Percentiles rank a stretch among this genome's conserved stretches.
These are phyloP conservation scores for Orientallactaga bullata DNA, from an alignment of 2,113 vertebrate species.

Conservation along the genomic window DNA sequence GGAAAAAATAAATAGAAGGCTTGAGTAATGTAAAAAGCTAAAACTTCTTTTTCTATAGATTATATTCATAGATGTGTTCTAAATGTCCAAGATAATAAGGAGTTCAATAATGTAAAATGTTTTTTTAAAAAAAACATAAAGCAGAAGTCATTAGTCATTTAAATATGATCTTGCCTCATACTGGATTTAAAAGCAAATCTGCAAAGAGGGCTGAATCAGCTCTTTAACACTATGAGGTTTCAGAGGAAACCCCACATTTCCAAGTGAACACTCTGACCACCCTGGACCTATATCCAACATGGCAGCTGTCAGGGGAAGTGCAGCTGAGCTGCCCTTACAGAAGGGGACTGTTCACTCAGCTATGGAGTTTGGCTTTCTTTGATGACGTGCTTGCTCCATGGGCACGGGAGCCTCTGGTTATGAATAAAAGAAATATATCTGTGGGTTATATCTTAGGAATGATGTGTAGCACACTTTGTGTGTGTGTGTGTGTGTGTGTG, in stretches of 20 bases:
- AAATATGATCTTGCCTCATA: not conserved
- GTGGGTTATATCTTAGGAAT: not conserved
- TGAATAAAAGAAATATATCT: not conserved
- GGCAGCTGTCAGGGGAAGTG: too few relatives aligned
- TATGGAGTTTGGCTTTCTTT: too few relatives aligned
- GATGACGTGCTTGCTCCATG: too few relatives aligned
- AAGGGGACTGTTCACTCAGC: too few relatives aligned
- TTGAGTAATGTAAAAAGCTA: constrained; percentile 68
- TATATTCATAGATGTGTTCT: constrained; percentile 28
- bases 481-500: too few relatives aligned
- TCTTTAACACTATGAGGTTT: not conserved
- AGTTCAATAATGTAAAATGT: constrained; percentile 41
- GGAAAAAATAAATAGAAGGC: constrained; percentile 67
- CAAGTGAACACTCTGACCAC: not conserved
- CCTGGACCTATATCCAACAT: not conserved
- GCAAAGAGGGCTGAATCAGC: not conserved
- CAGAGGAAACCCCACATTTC: not conserved
- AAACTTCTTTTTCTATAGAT: constrained; percentile 75
- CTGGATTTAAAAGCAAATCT: not conserved
- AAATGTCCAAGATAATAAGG: constrained; percentile 64
- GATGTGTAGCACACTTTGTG: not conserved
- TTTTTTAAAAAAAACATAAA: not conserved
- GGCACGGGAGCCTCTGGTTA: not conserved
- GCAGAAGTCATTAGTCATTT: not conserved
- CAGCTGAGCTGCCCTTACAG: too few relatives aligned